A percentile compares a stretch with the other conserved stretches of the same genome.
Conservation (phyloP, 2,888 invertebrate species). For the Pandemis corylana region DNA sequence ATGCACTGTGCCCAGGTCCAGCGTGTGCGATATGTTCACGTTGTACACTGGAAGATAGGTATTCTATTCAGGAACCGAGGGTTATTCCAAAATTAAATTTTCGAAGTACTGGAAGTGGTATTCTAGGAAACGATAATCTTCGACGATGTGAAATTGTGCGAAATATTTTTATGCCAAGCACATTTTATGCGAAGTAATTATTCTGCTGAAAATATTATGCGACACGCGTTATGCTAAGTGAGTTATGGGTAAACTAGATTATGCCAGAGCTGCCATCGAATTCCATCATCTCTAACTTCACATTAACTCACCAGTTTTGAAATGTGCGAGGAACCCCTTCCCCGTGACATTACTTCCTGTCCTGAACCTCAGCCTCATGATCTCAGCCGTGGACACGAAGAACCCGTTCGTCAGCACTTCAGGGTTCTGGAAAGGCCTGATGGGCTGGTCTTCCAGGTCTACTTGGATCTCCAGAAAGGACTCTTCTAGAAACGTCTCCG, state of each 20-base stretch:
- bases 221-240: too few species aligned
- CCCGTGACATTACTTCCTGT: conserved; percentile 88
- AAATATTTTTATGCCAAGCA: too few species aligned
- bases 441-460: conserved; percentile 78
- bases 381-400: conserved; percentile 87
- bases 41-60: conserved; percentile 59
- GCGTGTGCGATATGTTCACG: conserved; percentile 68
- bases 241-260: too few species aligned
- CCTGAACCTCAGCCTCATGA: conserved; percentile 85
- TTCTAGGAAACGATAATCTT: too few species aligned
- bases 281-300: too few species aligned
- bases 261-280: too few species aligned
- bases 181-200: too few species aligned
- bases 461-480: conserved; percentile 85
- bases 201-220: too few species aligned
- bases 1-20: conserved; percentile 55
- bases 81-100: too few species aligned
- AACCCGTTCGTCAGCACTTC: conserved; percentile 87
- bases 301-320: conserved; percentile 85
- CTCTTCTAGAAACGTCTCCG: conserved; percentile 63
- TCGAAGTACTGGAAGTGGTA: too few species aligned
- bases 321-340: conserved; percentile 87
- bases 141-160: too few species aligned
- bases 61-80: too few species aligned
- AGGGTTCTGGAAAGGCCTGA: conserved; percentile 84